A percentile compares a stretch with the other conserved stretches of the same genome.
phyloP scores from a whole-genome alignment of 2,888 invertebrate species.

The Tanaodytes sp. region DNA sequence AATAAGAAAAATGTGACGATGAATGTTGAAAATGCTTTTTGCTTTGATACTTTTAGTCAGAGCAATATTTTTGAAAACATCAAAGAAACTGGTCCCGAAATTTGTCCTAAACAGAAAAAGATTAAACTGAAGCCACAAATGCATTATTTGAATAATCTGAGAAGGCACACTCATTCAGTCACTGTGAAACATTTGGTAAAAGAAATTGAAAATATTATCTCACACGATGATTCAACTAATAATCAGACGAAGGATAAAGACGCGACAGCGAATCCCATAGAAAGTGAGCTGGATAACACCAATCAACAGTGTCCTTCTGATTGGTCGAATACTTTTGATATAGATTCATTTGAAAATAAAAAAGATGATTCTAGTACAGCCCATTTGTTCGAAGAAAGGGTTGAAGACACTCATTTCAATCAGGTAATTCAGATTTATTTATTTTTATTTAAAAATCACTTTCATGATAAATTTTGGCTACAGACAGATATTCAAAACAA shows the following conservation, averaged over 20 bases:
- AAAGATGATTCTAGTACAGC: background rate
- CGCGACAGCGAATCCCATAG: background rate
- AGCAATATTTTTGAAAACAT: no score
- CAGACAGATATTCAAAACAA: no score
- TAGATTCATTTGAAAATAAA: conserved; percentile 14
- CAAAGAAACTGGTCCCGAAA: no score
- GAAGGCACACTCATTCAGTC: conserved; percentile 17
- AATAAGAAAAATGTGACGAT: no score
- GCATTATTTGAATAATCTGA: conserved; percentile 13
- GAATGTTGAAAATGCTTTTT: no score
- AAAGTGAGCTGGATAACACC: background rate
- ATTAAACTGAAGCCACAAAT: background rate
- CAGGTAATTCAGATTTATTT: no score
- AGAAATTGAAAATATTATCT: conserved; percentile 23
- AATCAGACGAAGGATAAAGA: background rate
- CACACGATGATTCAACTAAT: background rate
- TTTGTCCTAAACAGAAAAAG: background rate
- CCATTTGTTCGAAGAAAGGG: no score
- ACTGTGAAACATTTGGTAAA: conserved; percentile 21
- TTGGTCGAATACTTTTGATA: conserved; percentile 34
- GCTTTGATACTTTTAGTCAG: no score
- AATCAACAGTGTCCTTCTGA: background rate
- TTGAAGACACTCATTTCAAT: no score
- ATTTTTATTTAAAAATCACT: no score
- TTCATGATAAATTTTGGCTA: no score